Base-by-base conservation (phyloP, 2,113 vertebrate genomes). In the Leucopsar rothschildi region DNA sequence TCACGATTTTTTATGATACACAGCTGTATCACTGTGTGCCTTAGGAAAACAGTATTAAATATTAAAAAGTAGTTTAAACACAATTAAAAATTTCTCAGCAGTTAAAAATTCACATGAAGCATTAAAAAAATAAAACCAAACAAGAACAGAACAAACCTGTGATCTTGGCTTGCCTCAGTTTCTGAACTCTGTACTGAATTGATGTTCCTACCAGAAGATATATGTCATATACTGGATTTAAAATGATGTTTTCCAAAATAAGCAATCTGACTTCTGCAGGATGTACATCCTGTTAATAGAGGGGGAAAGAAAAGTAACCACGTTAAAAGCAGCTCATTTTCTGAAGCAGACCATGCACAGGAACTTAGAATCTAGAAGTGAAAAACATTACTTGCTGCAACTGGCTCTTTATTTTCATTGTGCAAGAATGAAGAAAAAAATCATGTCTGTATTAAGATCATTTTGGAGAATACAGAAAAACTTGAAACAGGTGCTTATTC, bases 181-280 rank as follows among this genome's bases (percentile, higher is more conserved):
- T 99, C 97, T 99, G 98, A 86, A 99, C 99, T 97, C 95, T 98
- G 97, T 99, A 99, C 61, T 92, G 97, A 82, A 99, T 97, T 61
- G 99, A 98, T 12, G 99, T 99, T 94, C 99, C 99, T 29, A 98
- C 98, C 91, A 99, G 91, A 75, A 99, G 97, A 97, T 99, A 99
- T 78, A 99, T 92, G 15, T 99, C 99, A 35, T 97, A 98, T 0
- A 98, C 98, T 9, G 99, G 99, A 92, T 98, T 99, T 94, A 99
- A 97, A 90, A 99, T 98, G 87, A 99, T 99, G 96, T 99, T 99
- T 97, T 99, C 99, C 95, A 99, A 97, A 93, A 99, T 99, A 96
- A 99, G 98, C 57, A 99, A 97, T 64, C 98, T 98, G 82, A 99
- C 98, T 93, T 99, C 99, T 1, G 99, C 99, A n/a, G 99, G 98